Base-by-base conservation (phyloP, 2,888 invertebrate genomes). In the Zygogramma bicolorata region DNA sequence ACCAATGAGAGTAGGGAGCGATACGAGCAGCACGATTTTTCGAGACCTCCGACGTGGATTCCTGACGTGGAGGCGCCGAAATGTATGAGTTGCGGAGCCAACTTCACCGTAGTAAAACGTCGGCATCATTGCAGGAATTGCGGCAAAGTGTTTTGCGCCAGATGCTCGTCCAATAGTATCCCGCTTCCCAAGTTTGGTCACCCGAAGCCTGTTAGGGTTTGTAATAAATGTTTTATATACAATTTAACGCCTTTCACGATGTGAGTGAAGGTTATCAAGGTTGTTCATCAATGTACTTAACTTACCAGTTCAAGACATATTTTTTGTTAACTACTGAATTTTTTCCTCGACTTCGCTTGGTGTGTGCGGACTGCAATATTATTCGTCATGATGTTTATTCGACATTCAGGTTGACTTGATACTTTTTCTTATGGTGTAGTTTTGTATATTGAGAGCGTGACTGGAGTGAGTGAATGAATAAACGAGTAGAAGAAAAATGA, bases 121-220 rank as follows among this genome's bases (percentile, higher is more conserved):
- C 89, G 99, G 8, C 99, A 99, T 86, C 99, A 99, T 87, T 99
- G 99, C 86, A 90, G 99, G 80, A 98, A 98, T 87, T 99, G 98
- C 88, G 98, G 98, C 86, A 93, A 96, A 90, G 97, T 98, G 49
- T 98, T 97, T 87, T 98, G 98, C 88, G 94, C 95, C 0, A 93
- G 95, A 58, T 98, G 98, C 88, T 97, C 97, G 79, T 94, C 95
- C 60, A 96, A 97, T 86, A 95, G 94, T 75, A 95, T 97, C 70
- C 97, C 98, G 25, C 88, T 98, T 80, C 97, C 97, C 10, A 95
- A 96, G 84, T 98, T 93, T 87, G 98, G 98, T 1, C 95, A 97
- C 83, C 89, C 93, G 79, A 97, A 96, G 85, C 97, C 98, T 5
- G 98, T 98, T 3, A 92, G 98, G 42, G 97, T 98, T 40, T 98